These are phyloP conservation scores for Stenurella melanura DNA, from an alignment of 2,888 invertebrate species.

Conservation along the genomic window DNA sequence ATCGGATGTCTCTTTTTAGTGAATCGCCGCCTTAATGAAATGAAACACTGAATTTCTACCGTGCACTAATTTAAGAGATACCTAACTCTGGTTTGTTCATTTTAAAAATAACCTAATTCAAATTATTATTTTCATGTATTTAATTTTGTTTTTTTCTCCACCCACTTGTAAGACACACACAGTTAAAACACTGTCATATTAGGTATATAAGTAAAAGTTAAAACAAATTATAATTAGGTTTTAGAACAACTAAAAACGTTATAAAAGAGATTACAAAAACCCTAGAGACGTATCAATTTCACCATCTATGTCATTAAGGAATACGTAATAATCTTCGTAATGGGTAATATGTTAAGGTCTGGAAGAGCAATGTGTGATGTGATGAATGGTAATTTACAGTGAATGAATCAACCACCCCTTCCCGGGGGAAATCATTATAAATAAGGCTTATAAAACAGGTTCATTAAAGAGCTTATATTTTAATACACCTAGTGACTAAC, in stretches of 20 bases:
- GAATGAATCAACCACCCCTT: slow-evolving; percentile 49
- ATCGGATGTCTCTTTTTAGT: too few species aligned
- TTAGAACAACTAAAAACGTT: background rate
- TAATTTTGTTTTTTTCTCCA: too few species aligned
- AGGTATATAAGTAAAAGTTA: too few species aligned
- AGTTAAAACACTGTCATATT: too few species aligned
- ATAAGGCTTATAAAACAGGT: slow-evolving; percentile 45
- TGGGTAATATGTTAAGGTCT: slow-evolving; percentile 30
- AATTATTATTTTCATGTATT: too few species aligned
- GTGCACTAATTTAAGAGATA: too few species aligned
- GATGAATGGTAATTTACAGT: slow-evolving; percentile 48
- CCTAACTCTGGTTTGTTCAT: too few species aligned
- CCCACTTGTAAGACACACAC: too few species aligned
- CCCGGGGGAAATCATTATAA: slow-evolving; percentile 51
- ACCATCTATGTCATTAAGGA: slow-evolving; percentile 21
- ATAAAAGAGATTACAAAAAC: slow-evolving; percentile 9
- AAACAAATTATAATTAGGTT: background rate
- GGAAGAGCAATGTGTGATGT: slow-evolving; percentile 37
- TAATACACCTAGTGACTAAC: too few species aligned
- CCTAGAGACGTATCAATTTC: slow-evolving; percentile 16
- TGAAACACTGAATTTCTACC: too few species aligned
- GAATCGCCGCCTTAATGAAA: too few species aligned
- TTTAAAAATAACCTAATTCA: too few species aligned
- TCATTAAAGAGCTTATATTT: slow-evolving; percentile 32
- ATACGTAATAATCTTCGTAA: slow-evolving; percentile 26